A percentile compares a stretch with the other conserved stretches of the same genome.
These are phyloP conservation scores for Chaetops frenatus DNA, from an alignment of 2,113 vertebrate genomes.

Conservation along the genomic window DNA sequence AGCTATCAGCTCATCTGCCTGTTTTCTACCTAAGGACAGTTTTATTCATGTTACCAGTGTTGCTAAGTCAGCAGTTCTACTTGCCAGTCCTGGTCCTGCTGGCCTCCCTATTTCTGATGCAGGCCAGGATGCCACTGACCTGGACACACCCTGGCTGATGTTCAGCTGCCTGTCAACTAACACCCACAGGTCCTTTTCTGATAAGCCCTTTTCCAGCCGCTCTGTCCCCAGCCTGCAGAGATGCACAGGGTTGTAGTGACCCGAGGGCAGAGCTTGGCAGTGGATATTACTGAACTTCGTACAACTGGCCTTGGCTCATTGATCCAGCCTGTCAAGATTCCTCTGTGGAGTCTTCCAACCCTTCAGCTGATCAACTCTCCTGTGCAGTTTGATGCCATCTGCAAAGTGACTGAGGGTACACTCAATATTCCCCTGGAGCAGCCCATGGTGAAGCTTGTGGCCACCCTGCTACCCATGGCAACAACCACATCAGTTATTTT, in stretches of 20 bases:
- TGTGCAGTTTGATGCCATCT: fast-evolving
- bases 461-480: not conserved
- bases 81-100: not conserved
- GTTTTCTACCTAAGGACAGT: not conserved
- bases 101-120: not conserved
- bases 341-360: not conserved
- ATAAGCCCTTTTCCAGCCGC: not conserved
- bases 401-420: not conserved
- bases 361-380: not conserved
- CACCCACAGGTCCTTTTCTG: not conserved
- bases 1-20: not conserved
- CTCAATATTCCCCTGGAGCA: not conserved
- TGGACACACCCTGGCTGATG: fast-evolving
- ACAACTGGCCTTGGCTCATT: not conserved
- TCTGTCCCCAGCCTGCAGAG: not conserved
- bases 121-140: not conserved
- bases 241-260: not conserved
- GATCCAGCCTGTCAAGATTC: not conserved
- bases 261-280: not conserved
- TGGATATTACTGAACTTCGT: not conserved
- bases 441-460: not conserved
- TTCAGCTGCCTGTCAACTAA: not conserved
- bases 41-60: not conserved
- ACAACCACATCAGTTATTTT: too few relatives aligned
- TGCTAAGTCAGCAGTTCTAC: not conserved